Evolutionary conservation across 2,888 invertebrate genomes (phyloP), one percentile per base, ranked within the genome.

Genomic region (Ormyrus pomaceus): DNA sequence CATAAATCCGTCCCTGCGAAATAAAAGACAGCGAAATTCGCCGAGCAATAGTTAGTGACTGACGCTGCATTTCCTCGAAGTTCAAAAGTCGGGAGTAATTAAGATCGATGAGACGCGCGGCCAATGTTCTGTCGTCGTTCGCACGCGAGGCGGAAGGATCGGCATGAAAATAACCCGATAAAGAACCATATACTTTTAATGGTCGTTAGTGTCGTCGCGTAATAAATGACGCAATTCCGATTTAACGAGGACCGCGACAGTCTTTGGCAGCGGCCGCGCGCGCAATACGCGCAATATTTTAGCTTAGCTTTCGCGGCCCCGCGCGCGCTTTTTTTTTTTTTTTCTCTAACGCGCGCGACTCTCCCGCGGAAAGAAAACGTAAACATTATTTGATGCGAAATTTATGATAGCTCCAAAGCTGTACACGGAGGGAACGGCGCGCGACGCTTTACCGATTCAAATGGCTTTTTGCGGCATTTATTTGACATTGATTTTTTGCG

Each of bases 111-210:
- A 62, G 53, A 6, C 45, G 8, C 11, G n/a, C 34, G 34, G 34
- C 34, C n/a, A 51, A 19, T 6, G 7, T 9, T 19, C 46, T 34
- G 46, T 53, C n/a, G 65, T n/a, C 19, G 48, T 34, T 34, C 34
- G 34, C 11, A 3, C n/a, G 7, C 10, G 19, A 56, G 10, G 6
- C 55, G 59, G 45, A 53, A 61, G 64, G 75, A 68, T 53, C 34
- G 59, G 13, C 59, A 19, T 48, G 58, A 75, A 61, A 61, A 68
- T 68, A 13, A 59, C 19, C 59, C 68, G 75, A 75, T 75, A 68
- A 75, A 75, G 68, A 50, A 68, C 19, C 66, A 45, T 51, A 61
- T 75, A 75, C 46, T 68, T 75, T 75, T 68, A 75, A 75, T 61
- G 65, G 53, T 68, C 75, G 66, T 75, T 75, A 75, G 75, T 75